A percentile compares a stretch with the other conserved stretches of the same genome.
phyloP scores from a whole-genome alignment of 2,797 vertebrate genomes.

The Streptopelia turtur region DNA sequence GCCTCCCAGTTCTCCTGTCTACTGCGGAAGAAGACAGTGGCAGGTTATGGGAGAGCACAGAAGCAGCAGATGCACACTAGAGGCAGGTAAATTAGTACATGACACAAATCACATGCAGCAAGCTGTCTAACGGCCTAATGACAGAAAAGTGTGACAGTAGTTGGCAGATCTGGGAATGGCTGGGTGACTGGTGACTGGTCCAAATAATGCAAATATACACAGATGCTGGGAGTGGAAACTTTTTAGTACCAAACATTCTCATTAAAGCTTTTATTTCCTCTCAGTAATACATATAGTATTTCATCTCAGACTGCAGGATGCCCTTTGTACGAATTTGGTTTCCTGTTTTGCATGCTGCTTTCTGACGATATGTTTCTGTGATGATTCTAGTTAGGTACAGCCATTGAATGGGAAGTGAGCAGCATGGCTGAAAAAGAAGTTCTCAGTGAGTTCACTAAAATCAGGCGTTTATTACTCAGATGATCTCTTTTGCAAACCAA shows the following conservation, averaged over 20 bases:
- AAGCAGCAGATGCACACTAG: conserved; percentile 63
- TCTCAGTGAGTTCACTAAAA: background rate
- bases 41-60: conserved; percentile 70
- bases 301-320: background rate
- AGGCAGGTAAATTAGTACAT: conserved; percentile 69
- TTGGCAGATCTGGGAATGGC: background rate
- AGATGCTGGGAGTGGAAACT: background rate
- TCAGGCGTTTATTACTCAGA: background rate
- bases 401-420: background rate
- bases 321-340: background rate
- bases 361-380: background rate
- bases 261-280: background rate
- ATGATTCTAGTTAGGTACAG: background rate
- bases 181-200: background rate
- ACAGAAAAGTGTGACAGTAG: conserved; percentile 45
- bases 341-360: background rate
- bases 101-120: conserved; percentile 65
- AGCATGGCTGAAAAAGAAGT: background rate
- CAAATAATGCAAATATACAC: background rate
- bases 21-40: conserved; percentile 53
- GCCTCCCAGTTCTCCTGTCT: conserved; percentile 12
- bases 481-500: background rate
- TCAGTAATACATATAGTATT: background rate
- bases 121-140: background rate
- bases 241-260: background rate